A percentile compares a stretch with the other conserved stretches of the same genome.
phyloP scores from a whole-genome alignment of 1,140 invertebrate genomes.

The Onthophagus taurus region DNA sequence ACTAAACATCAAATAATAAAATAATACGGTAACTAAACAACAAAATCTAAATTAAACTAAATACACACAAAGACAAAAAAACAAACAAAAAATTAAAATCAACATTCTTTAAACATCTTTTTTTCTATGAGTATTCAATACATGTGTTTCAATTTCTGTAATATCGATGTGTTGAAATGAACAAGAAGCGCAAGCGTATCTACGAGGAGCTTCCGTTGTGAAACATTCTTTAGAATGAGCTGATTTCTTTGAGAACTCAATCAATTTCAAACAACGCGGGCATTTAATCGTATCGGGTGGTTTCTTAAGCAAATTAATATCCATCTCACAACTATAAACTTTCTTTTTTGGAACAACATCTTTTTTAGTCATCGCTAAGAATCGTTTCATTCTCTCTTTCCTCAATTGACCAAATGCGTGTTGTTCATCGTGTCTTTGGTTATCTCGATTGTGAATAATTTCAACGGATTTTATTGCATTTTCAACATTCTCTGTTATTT shows the following conservation, averaged over 20 bases:
- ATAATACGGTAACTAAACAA: neutral
- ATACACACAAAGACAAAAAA: neutral
- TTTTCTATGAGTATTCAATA: conserved; percentile 17
- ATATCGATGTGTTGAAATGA: conserved; percentile 23
- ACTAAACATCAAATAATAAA: neutral
- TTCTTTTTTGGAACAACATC: conserved; percentile 20
- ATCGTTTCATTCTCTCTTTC: conserved; percentile 21
- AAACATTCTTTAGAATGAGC: conserved; percentile 25
- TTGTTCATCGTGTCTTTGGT: too few relatives aligned
- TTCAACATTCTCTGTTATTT: neutral
- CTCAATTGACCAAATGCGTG: neutral
- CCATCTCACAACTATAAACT: conserved; percentile 20
- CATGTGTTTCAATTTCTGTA: conserved; percentile 25
- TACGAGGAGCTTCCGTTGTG: conserved; percentile 14
- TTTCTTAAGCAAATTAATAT: conserved; percentile 20
- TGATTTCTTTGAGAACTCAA: conserved; percentile 17
- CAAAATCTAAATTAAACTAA: neutral
- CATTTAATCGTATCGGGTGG: conserved; percentile 31
- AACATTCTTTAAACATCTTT: neutral
- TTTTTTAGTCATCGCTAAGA: conserved; percentile 25
- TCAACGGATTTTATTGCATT: neutral
- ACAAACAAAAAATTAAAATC: neutral
- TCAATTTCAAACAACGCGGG: conserved; percentile 20
- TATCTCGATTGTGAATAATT: too few relatives aligned
- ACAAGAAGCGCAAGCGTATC: conserved; percentile 28